These are phyloP conservation scores for Mastomys coucha DNA, from an alignment of 2,113 vertebrate genomes.

Conservation along the genomic window DNA sequence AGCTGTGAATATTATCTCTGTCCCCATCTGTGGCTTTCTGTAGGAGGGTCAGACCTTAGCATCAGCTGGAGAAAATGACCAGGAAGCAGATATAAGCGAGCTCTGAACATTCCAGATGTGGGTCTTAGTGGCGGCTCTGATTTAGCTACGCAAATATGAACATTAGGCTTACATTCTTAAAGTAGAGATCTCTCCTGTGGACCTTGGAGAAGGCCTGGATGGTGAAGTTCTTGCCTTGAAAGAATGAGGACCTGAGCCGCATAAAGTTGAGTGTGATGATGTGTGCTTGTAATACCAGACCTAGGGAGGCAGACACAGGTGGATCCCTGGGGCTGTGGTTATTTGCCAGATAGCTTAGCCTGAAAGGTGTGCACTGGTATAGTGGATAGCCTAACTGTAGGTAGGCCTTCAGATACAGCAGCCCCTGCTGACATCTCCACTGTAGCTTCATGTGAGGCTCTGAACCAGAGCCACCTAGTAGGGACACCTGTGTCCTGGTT, in stretches of 20 bases:
- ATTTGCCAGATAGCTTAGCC: background rate
- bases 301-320: background rate
- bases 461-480: background rate
- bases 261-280: background rate
- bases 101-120: background rate
- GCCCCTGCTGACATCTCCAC: background rate
- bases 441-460: background rate
- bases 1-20: background rate
- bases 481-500: background rate
- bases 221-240: background rate
- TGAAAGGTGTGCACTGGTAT: background rate
- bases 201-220: background rate
- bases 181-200: background rate
- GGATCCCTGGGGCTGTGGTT: background rate
- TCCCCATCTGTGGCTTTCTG: background rate
- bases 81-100: rapidly evolving
- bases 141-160: background rate
- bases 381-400: background rate
- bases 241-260: background rate
- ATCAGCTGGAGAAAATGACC: background rate
- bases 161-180: background rate
- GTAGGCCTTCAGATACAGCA: background rate
- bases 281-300: background rate
- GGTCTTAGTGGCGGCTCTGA: background rate
- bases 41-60: background rate